Evolutionary conservation across 2,113 vertebrate species (phyloP).

Genomic region (Clarias gariepinus): DNA sequence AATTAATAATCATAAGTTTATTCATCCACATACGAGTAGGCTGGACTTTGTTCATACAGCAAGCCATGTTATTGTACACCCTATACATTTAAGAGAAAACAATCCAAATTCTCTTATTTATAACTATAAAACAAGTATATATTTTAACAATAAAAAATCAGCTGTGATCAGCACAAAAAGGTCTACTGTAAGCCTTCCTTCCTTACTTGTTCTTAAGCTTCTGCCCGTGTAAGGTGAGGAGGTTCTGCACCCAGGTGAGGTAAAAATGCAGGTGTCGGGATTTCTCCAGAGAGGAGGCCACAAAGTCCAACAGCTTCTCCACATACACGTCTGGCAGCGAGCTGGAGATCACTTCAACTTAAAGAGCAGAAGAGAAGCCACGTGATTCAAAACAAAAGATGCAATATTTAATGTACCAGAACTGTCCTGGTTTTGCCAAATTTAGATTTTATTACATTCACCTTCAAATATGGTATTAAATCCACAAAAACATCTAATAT

Average conservation of each 20-base stretch:
- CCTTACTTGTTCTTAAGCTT: slow-evolving; percentile 87
- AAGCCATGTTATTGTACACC: not conserved
- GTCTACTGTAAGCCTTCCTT: not conserved
- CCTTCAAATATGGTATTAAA: too few species aligned
- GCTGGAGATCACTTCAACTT: slow-evolving; percentile 83
- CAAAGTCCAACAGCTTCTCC: slow-evolving; percentile 85
- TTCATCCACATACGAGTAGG: not conserved
- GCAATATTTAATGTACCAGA: not conserved
- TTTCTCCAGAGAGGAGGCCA: slow-evolving; percentile 83
- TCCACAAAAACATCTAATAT: too few species aligned
- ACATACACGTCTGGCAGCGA: slow-evolving; percentile 89
- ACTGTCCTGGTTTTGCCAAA: too few species aligned
- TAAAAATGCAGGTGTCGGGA: slow-evolving; percentile 93
- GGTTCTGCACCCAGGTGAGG: slow-evolving; percentile 83
- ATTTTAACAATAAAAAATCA: not conserved
- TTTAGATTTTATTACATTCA: too few species aligned
- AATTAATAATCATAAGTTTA: not conserved
- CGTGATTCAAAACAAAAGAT: not conserved
- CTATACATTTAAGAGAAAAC: not conserved
- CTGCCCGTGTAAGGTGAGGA: slow-evolving; percentile 88
- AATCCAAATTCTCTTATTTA: not conserved
- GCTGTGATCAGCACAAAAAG: not conserved
- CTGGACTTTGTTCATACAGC: not conserved
- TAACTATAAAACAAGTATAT: too few species aligned
- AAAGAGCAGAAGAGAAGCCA: not conserved